Evolutionary conservation across 2,113 vertebrate genomes (phyloP).

Genomic region (Aviceda subcristata): DNA sequence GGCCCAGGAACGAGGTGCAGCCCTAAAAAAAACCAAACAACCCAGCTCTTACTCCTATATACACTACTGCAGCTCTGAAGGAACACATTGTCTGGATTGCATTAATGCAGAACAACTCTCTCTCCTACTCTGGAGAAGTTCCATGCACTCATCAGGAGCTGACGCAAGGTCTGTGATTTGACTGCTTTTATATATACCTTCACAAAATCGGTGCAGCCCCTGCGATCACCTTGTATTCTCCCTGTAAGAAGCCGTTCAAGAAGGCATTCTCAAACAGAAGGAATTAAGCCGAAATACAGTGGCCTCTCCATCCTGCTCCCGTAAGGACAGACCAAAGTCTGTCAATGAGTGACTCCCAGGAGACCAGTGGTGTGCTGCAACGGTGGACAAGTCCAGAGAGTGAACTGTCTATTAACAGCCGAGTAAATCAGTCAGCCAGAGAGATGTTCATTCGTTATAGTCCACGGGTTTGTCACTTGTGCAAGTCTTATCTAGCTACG

Average conservation of each 20-base stretch:
- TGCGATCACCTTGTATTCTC: too few species aligned
- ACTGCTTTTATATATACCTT: not conserved
- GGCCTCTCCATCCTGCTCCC: not conserved
- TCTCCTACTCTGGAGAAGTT: not conserved
- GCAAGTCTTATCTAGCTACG: not conserved
- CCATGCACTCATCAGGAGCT: accelerated
- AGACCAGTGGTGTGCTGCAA: not conserved
- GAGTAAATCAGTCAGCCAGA: not conserved
- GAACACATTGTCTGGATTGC: not conserved
- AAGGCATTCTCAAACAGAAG: not conserved
- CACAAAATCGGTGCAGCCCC: not conserved
- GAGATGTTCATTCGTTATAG: not conserved
- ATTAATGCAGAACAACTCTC: not conserved
- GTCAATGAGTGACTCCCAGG: not conserved
- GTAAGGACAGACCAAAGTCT: not conserved
- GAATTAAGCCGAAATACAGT: not conserved
- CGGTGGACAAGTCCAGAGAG: not conserved
- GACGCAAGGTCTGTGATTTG: not conserved
- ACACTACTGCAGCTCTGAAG: not conserved
- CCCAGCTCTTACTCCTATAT: accelerated
- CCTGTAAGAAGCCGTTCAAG: not conserved
- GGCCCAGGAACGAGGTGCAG: not conserved
- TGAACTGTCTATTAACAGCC: not conserved
- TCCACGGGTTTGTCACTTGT: not conserved
- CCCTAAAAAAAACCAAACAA: not conserved